Conservation (phyloP, 2,797 vertebrate species). For the Choloepus didactylus region DNA sequence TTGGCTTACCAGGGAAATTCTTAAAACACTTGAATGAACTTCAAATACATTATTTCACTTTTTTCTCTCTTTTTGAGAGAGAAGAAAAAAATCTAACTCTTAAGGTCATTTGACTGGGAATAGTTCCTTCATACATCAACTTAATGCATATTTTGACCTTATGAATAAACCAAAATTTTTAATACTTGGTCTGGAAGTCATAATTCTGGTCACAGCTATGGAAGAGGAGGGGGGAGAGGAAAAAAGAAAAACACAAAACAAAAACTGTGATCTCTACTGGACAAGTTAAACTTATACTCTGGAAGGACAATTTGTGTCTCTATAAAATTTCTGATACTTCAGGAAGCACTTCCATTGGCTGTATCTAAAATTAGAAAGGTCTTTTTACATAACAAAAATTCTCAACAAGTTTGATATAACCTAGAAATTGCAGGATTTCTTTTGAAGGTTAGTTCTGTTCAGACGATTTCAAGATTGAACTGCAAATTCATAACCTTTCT, state of each 20-base stretch:
- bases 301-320: background rate
- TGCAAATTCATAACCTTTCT: background rate
- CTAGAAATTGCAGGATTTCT: background rate
- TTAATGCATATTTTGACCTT: background rate
- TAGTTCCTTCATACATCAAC: background rate
- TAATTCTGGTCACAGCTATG: background rate
- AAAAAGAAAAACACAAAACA: background rate
- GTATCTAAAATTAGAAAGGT: background rate
- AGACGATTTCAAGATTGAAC: conserved; percentile 8
- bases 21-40: conserved; percentile 51
- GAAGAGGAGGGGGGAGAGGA: background rate
- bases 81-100: background rate
- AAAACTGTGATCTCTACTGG: background rate
- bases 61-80: background rate
- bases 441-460: background rate
- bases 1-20: background rate
- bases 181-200: background rate
- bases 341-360: background rate
- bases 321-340: background rate
- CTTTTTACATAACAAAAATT: no score
- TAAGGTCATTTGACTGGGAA: background rate
- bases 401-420: no score
- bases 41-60: background rate
- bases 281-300: background rate
- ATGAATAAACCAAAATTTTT: background rate